A percentile compares a stretch with the other conserved stretches of the same genome.
phyloP scores from a whole-genome alignment of 2,888 invertebrate species.

The Nycteola revayana region DNA sequence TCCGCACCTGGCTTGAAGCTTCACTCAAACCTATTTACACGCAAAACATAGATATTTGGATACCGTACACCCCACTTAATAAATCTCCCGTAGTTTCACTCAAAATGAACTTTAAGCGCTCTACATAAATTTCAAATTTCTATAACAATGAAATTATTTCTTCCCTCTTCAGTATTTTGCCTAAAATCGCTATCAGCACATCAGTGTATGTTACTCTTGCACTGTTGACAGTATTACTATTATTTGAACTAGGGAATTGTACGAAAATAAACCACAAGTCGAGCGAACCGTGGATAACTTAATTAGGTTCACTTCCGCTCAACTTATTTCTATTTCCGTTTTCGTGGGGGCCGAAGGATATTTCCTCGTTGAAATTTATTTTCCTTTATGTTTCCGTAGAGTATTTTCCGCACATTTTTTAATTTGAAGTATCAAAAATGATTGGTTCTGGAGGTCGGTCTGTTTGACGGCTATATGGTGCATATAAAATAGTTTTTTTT shows the following conservation, averaged over 20 bases:
- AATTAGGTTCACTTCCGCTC: conserved; percentile 80
- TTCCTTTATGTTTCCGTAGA: conserved; percentile 66
- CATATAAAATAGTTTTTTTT: too few species aligned
- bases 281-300: conserved; percentile 74
- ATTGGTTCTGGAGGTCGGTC: too few species aligned
- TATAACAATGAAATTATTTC: conserved; percentile 32
- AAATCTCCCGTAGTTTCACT: conserved; percentile 28
- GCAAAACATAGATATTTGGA: conserved; percentile 77
- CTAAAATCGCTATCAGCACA: conserved; percentile 64
- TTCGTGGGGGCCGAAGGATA: conserved; percentile 62
- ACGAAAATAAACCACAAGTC: conserved; percentile 75
- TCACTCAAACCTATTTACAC: conserved; percentile 75
- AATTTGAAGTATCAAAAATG: too few species aligned
- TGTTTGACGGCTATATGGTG: too few species aligned
- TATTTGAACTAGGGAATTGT: conserved; percentile 66
- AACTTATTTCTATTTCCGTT: conserved; percentile 79
- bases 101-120: conserved; percentile 41
- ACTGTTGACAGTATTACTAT: conserved; percentile 75
- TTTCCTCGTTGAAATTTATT: conserved; percentile 70
- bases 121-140: conserved; percentile 38
- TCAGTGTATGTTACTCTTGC: conserved; percentile 65
- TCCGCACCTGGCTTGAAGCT: conserved; percentile 75
- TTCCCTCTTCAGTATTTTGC: conserved; percentile 59
- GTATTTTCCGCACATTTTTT: conserved; percentile 49
- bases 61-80: conserved; percentile 61